Conservation (phyloP, 1,140 invertebrate species). For the Aphidius ervi region DNA sequence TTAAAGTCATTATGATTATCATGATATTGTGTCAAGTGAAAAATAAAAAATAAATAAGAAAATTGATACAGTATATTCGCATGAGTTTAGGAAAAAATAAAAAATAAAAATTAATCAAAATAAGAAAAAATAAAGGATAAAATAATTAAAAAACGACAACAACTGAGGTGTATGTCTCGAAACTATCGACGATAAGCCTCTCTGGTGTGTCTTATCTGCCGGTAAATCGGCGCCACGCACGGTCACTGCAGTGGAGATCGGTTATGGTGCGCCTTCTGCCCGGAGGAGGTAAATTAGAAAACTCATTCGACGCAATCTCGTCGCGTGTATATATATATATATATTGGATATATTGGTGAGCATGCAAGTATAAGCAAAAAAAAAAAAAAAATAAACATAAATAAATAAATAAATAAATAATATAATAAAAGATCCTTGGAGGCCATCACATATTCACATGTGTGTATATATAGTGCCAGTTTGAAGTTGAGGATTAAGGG, state of each 20-base stretch:
- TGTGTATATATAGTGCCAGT: background rate
- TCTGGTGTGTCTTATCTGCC: conserved; percentile 19
- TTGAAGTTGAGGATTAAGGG: conserved; percentile 26
- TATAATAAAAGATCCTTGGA: background rate
- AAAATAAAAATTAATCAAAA: conserved; percentile 9
- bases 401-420: too few relatives aligned
- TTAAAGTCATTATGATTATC: too few relatives aligned
- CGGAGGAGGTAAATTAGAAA: conserved; percentile 27
- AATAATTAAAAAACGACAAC: background rate
- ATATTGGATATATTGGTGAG: too few relatives aligned
- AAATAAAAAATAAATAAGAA: too few relatives aligned
- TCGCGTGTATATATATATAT: conserved; percentile 17
- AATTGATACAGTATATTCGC: too few relatives aligned
- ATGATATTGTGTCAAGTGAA: too few relatives aligned
- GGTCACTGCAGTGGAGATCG: conserved; percentile 12
- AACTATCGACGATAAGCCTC: conserved; percentile 18
- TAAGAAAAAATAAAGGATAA: background rate
- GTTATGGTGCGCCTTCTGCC: conserved; percentile 13
- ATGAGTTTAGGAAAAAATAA: background rate
- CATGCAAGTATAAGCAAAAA: conserved; percentile 1
- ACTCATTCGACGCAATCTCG: conserved; percentile 24
- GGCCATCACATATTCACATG: background rate
- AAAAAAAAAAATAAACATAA: too few relatives aligned
- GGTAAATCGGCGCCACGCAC: conserved; percentile 23
- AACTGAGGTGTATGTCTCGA: background rate